phyloP scores from a whole-genome alignment of 2,113 vertebrate genomes.

The Bubo bubo region DNA sequence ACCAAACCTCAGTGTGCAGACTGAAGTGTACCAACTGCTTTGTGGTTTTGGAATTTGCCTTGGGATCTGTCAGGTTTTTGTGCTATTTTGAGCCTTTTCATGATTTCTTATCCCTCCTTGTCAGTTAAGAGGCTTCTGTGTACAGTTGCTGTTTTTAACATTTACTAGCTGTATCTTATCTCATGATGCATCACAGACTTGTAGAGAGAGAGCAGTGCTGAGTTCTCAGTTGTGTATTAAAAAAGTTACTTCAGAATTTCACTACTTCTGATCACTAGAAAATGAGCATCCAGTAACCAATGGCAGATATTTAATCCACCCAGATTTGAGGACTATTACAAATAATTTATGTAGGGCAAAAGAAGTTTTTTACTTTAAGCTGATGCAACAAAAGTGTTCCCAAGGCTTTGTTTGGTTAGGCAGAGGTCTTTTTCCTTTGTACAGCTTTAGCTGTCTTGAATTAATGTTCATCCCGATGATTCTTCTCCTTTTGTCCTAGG shows the following conservation, averaged over 20 bases:
- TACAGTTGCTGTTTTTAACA: background rate
- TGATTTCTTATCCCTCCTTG: background rate
- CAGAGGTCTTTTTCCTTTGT: background rate
- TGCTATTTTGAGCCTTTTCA: background rate
- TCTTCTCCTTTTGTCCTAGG: background rate
- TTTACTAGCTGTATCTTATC: background rate
- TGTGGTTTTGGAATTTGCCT: background rate
- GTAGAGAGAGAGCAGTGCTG: background rate
- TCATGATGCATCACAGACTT: background rate
- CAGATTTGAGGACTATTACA: background rate
- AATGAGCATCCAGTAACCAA: background rate
- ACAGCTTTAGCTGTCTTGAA: background rate
- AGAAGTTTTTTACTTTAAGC: background rate
- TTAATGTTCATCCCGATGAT: background rate
- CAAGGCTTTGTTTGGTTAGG: background rate
- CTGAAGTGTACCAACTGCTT: background rate
- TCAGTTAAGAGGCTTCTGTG: background rate
- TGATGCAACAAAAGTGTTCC: background rate
- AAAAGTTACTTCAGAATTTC: background rate
- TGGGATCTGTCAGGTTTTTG: background rate
- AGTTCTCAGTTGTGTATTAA: background rate
- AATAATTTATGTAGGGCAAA: background rate
- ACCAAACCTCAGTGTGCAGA: background rate
- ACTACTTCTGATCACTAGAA: background rate
- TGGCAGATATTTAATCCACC: background rate